phyloP scores from a whole-genome alignment of 2,797 vertebrate genomes.

The Calcarius lapponicus region DNA sequence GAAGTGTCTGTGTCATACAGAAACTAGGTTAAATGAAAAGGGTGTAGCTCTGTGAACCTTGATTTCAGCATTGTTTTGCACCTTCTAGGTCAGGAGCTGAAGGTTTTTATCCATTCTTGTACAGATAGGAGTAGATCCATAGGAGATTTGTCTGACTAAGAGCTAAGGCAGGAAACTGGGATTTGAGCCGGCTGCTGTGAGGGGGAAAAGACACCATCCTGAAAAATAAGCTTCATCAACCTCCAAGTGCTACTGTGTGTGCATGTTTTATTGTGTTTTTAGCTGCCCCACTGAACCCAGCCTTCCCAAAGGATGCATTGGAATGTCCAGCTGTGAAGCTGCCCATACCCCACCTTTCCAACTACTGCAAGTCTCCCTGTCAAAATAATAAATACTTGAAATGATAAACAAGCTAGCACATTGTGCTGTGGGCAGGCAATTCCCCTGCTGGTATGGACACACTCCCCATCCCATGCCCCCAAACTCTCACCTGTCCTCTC shows the following conservation, averaged over 20 bases:
- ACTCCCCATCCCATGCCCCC: not conserved
- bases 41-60: not conserved
- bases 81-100: not conserved
- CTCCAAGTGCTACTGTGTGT: not conserved
- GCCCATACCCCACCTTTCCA: not conserved
- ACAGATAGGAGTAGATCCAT: fast-evolving
- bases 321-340: not conserved
- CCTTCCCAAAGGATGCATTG: not conserved
- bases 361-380: not conserved
- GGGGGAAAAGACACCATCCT: not conserved
- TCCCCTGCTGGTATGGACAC: fast-evolving
- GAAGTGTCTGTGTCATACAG: conserved; percentile 38
- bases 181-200: not conserved
- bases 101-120: not conserved
- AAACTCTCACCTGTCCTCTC: not conserved
- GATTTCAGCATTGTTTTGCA: not conserved
- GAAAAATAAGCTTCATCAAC: not conserved
- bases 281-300: not conserved
- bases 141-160: not conserved
- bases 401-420: conserved; percentile 31
- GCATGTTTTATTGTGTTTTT: not conserved
- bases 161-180: not conserved
- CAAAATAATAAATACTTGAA: conserved; percentile 42
- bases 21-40: conserved; percentile 58
- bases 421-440: not conserved